Evolutionary conservation across 2,888 invertebrate species (phyloP), one percentile per base, ranked within the genome.

Genomic region (Drymonia ruficornis): DNA sequence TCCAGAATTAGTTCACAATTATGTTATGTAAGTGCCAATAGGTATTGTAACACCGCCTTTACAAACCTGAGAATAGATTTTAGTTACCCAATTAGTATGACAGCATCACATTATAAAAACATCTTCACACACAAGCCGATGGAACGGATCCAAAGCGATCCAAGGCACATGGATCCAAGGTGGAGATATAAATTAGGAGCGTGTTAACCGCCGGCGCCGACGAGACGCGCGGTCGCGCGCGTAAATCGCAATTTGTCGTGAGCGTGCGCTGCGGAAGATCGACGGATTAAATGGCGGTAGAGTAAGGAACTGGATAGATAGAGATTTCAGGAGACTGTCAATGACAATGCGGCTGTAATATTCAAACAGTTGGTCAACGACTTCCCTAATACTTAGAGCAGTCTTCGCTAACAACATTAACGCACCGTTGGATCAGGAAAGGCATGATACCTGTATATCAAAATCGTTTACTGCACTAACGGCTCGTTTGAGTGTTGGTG

Each of bases 231-330:
- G 60, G 50, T 42, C 29, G 52, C 66, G 59, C 57, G 51, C 61
- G 58, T 74, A 77, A 72, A 73, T 76, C 63, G 56, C 64, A 67
- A 65, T 74, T 74, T 67, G 74, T 66, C 70, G 65, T 55, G 45
- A 38, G 38, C 52, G 53, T 53, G 28, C 46, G 50, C 52, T 43
- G 36, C 38, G 15, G 42, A 46, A 59, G 50, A 65, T 62, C 61
- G 61, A 67, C 54, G 49, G 51, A 12, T 19, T 46, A 28, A 7
- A 16, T 31, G 16, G 16, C 12, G 29, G 12, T 34, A 46, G 46
- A 46, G 23, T 8, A 12, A 46, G 23, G 4, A 23, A 44, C 7
- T 36, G n/a, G 12, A 42, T 11, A 40, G 40, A 40, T 16, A 42
- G 42, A 42, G 19, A 11, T 36, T n/a, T 13, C n/a, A 36, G n/a